Conservation (phyloP, 2,113 vertebrate species). For the Ophiodon elongatus region DNA sequence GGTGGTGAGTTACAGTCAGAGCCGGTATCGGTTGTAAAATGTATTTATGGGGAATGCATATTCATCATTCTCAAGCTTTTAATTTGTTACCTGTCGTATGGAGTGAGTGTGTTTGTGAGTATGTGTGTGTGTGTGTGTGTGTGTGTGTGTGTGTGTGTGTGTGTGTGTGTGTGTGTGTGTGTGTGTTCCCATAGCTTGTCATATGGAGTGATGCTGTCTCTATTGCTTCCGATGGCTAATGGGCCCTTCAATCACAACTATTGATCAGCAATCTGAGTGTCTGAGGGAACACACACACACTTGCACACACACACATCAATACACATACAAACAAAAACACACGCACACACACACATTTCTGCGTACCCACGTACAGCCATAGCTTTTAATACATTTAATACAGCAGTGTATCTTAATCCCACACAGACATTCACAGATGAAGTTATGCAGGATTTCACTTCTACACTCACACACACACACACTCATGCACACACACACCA, state of each 20-base stretch:
- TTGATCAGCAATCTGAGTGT: slow-evolving; percentile 70
- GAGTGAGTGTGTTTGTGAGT: slow-evolving; percentile 29
- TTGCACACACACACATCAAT: neutral
- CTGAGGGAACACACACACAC: slow-evolving; percentile 34
- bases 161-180: slow-evolving; percentile 28
- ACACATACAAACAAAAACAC: slow-evolving; percentile 8
- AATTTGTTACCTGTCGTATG: slow-evolving; percentile 65
- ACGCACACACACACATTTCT: slow-evolving; percentile 21
- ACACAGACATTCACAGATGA: slow-evolving; percentile 18
- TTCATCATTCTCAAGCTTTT: slow-evolving; percentile 66
- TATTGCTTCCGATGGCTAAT: slow-evolving; percentile 72
- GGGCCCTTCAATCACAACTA: slow-evolving; percentile 73
- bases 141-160: slow-evolving; percentile 26
- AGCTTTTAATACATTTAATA: slow-evolving; percentile 36
- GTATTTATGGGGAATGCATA: slow-evolving; percentile 48
- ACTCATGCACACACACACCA: slow-evolving; percentile 19
- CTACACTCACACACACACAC: slow-evolving; percentile 7
- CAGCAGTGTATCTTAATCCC: neutral
- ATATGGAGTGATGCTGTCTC: slow-evolving; percentile 71
- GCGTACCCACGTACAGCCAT: neutral
- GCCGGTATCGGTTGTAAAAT: slow-evolving; percentile 40
- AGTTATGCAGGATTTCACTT: slow-evolving; percentile 16
- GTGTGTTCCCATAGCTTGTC: slow-evolving; percentile 34
- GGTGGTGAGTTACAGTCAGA: slow-evolving; percentile 26
- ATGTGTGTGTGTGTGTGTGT: slow-evolving; percentile 25